Evolutionary conservation across 2,113 vertebrate genomes (phyloP).

Genomic region (rat (Rattus norvegicus)): DNA sequence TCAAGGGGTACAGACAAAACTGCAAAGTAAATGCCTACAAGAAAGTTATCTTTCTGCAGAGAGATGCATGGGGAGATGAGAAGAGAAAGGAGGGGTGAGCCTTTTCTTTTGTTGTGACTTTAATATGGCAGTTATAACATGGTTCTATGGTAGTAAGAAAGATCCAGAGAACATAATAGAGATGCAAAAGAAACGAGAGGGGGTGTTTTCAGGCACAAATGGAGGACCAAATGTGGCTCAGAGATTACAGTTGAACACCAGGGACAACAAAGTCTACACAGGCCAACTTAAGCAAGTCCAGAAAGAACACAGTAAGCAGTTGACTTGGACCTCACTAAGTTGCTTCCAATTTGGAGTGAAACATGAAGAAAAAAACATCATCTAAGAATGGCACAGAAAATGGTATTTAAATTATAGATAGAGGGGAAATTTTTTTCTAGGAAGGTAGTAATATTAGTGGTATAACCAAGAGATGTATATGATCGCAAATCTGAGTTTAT

Average conservation of each 20-base stretch:
- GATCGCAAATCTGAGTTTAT: conserved; percentile 12
- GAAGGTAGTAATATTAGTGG: neutral
- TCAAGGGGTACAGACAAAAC: neutral
- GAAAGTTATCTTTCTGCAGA: neutral
- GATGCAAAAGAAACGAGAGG: neutral
- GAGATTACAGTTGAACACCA: neutral
- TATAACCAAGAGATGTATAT: neutral
- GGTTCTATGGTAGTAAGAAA: neutral
- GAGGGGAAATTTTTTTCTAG: neutral
- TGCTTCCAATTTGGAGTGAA: neutral
- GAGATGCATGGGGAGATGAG: neutral
- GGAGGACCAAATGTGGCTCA: neutral
- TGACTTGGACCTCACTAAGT: neutral
- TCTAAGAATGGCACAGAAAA: neutral
- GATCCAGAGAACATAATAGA: neutral
- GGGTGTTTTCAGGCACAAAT: neutral
- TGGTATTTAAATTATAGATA: neutral
- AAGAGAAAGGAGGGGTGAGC: neutral
- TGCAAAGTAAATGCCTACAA: neutral
- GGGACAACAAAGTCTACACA: neutral
- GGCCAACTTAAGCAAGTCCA: neutral
- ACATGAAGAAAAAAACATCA: conserved; percentile 6
- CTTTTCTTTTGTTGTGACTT: conserved; percentile 11
- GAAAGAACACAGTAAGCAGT: neutral
- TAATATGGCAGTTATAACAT: neutral